Evolutionary conservation across 2,888 invertebrate species (phyloP), one percentile per base, ranked within the genome.

Genomic region (Nomada ruficornis): DNA sequence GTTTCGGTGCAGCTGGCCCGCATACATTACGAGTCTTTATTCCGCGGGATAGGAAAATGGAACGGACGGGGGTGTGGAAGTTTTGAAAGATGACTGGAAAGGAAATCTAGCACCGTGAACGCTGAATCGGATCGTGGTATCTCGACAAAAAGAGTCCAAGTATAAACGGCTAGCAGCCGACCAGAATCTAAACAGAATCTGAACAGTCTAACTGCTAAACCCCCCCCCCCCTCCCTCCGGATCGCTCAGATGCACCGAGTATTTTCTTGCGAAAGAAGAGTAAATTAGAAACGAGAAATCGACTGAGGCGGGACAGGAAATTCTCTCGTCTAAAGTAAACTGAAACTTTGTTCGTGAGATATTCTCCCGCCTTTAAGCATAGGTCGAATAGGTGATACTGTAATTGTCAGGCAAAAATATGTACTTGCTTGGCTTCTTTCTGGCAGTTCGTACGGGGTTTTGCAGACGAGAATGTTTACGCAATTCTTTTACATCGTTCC

Each of bases 11-110:
- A 85, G 85, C 85, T 86, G 74, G 76, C 78, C 80, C 70, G 85
- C 85, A 80, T 85, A 83, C 83, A 86, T 86, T 85, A 73, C 69
- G 62, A 73, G 50, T 65, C 79, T 81, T 84, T 82, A 82, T 86
- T 82, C 76, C 64, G 47, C 59, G 71, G 70, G 52, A 82, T 60
- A 82, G 81, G 72, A 74, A 81, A 86, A 82, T 63, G 75, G 77
- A 73, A 75, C 70, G 77, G 64, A 7, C 42, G 50, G 52, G 79
- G 54, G 44, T 47, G 72, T 29, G 52, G 77, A 82, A 83, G 74
- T 80, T 82, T 72, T 69, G 81, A 80, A 81, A 84, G 84, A 65
- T 63, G 78, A 62, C 64, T 64, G 64, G 57, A 29, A 62, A 64
- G 55, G 57, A 65, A 50, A 79, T 62, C 60, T 29, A 65, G 57